Base-by-base conservation (phyloP, 2,888 invertebrate species). In the Polyommatus iphigenia region DNA sequence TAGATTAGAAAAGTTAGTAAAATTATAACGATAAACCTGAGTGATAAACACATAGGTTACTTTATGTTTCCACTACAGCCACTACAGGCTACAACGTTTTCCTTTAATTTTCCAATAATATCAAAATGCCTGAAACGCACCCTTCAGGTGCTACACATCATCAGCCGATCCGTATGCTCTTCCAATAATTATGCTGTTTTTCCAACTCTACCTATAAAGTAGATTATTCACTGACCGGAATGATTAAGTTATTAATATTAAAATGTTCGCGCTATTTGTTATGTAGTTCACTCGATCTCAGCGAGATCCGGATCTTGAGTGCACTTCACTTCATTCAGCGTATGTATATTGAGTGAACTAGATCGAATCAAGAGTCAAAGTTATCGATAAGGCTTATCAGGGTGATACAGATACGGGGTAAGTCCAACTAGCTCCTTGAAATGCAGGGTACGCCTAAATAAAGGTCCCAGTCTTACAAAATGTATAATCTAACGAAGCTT, bases 271-370 rank as follows among this genome's bases (percentile, higher is more conserved):
- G 15, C 67, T 67, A 67, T 32, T 67, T 67, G 67, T 67, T 67
- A 67, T 32, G 15, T 67, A 67, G 67, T 29, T 67, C 67, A 67
- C 67, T 32, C 32, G 67, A 67, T 29, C 29, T 67, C 67, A 29
- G 67, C 62, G 62, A 67, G 62, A 67, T 67, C 62, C 62, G 62
- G 77, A 78, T 77, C 78, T 76, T 77, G 78, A 78, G 76, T 78
- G 15, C 73, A 77, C 67, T 67, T 29, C 67, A 32, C 6, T 29
- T 29, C 32, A 67, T 67, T 67, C 29, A 67, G 13, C 15, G 29
- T 67, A 32, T 32, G 32, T 67, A 67, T 15, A 67, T 29, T 6
- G 5, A 67, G 13, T 20, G 24, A 62, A 62, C 13, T 24, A 62
- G 62, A 62, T 62, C 24, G 8, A 24, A 24, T 62, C 24, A 62